Conservation (phyloP, 2,797 vertebrate species). For the Coregonus sp. region DNA sequence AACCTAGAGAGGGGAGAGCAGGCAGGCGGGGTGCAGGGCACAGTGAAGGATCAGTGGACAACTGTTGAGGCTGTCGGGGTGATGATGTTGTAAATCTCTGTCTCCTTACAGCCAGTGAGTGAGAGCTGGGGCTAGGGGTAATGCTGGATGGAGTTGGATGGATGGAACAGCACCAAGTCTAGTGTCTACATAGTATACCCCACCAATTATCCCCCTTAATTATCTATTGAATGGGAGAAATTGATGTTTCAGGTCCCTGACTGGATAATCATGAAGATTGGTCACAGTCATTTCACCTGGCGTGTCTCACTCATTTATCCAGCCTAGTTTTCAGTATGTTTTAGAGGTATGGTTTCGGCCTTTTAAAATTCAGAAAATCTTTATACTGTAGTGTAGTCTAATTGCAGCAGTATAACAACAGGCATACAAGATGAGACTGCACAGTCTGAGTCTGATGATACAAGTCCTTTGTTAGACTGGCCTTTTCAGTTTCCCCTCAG, state of each 20-base stretch:
- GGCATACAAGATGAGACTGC: too few relatives aligned
- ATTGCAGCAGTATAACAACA: too few relatives aligned
- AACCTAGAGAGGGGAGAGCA: slow-evolving; percentile 50
- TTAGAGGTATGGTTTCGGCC: too few relatives aligned
- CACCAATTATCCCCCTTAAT: slow-evolving; percentile 79
- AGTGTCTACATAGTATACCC: slow-evolving; percentile 55
- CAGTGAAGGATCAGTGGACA: slow-evolving; percentile 20
- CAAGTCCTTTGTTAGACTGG: too few relatives aligned
- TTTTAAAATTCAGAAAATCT: too few relatives aligned
- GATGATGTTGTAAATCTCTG: too few relatives aligned
- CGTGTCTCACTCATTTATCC: slow-evolving; percentile 45
- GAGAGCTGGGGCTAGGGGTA: too few relatives aligned
- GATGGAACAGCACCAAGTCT: slow-evolving; percentile 58
- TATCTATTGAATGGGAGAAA: slow-evolving; percentile 77
- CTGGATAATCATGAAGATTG: slow-evolving; percentile 77
- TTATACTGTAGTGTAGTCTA: too few relatives aligned
- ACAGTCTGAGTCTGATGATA: too few relatives aligned
- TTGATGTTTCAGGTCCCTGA: slow-evolving; percentile 75
- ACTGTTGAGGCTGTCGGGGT: too few relatives aligned
- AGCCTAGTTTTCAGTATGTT: slow-evolving; percentile 61
- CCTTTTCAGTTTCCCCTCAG: too few relatives aligned
- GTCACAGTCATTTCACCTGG: slow-evolving; percentile 60
- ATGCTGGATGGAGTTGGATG: slow-evolving; percentile 42
- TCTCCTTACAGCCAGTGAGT: too few relatives aligned
- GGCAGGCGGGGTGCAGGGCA: slow-evolving; percentile 65